Conservation (phyloP, 2,113 vertebrate genomes). For the Xenopus tropicalis region DNA sequence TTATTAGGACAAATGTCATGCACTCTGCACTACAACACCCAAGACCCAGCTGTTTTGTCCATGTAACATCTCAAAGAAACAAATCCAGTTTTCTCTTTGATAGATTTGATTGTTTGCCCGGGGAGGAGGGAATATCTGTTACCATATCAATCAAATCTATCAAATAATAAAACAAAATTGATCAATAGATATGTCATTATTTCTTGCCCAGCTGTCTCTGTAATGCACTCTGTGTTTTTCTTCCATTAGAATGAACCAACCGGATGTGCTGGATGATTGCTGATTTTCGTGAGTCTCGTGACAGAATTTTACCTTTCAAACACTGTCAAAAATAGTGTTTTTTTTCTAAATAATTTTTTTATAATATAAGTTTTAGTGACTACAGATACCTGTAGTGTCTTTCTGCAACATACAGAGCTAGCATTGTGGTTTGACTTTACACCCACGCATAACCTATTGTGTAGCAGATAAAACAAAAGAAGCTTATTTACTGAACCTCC, state of each 20-base stretch:
- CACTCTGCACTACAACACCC: constrained; percentile 37
- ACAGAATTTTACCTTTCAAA: constrained; percentile 30
- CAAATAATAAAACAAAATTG: constrained; percentile 43
- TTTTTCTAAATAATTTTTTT: not conserved
- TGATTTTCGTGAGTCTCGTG: constrained; percentile 39
- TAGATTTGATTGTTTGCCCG: constrained; percentile 41
- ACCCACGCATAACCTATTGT: constrained; percentile 48
- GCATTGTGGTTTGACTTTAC: constrained; percentile 57
- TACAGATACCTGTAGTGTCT: not conserved
- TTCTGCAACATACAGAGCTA: constrained; percentile 27
- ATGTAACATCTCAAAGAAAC: constrained; percentile 39
- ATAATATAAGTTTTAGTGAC: not conserved
- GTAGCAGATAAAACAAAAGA: constrained; percentile 30
- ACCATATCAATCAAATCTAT: constrained; percentile 33
- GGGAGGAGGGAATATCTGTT: constrained; percentile 39
- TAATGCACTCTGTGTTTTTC: constrained; percentile 26
- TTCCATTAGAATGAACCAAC: constrained; percentile 26
- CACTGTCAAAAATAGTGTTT: not conserved
- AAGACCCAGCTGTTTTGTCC: constrained; percentile 42
- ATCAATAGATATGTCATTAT: constrained; percentile 51
- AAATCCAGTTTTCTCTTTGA: not conserved
- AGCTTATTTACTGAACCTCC: constrained; percentile 13
- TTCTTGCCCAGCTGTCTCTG: constrained; percentile 48
- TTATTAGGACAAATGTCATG: constrained; percentile 7
- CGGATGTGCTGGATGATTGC: constrained; percentile 37